Base-by-base conservation (phyloP, 2,797 vertebrate species). In the Hipposideros larvatus region DNA sequence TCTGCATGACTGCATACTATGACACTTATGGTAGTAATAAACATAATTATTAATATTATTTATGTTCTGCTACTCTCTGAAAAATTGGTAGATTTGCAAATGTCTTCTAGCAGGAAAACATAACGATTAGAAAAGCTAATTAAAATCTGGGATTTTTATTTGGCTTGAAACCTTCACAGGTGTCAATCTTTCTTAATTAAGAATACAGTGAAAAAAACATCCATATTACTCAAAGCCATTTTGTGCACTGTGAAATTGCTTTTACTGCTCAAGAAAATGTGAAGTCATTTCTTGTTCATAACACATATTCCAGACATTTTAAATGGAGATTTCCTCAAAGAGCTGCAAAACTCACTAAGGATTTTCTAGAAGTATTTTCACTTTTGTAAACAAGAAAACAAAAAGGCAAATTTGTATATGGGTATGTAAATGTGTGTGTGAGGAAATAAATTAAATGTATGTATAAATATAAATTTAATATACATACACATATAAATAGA, bases 161-260 rank as follows among this genome's bases (percentile, higher is more conserved):
- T 98, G 97, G 41, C 92, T 96, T 46, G 87, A 96, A 95, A 79
- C 66, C 89, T 97, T 97, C 97, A 97, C 87, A 97, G 97, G 96
- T 97, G 95, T 97, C 96, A 97, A 97, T 97, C 97, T 97, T 98
- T 94, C 96, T 97, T 98, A 97, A 97, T 97, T 97, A 97, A 97
- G 92, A 96, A 96, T 85, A 96, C 85, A 96, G 91, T 94, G 74
- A 22, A 66, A 79, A 94, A 98, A 31, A 75, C 31, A 82, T 93
- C 94, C 80, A 59, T 96, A 86, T 96, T 95, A 96, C 26, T 78
- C 41, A 95, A 96, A 97, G 94, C 91, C 95, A 96, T 88, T 96
- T 97, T 96, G 87, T 73, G 85, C 78, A 91, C 63, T 77, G 79
- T 95, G 92, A 94, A 84, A 85, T 90, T 97, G 79, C 53, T 95